Evolutionary conservation across 2,113 vertebrate genomes (phyloP).

Genomic region (Phocoena phocoena): DNA sequence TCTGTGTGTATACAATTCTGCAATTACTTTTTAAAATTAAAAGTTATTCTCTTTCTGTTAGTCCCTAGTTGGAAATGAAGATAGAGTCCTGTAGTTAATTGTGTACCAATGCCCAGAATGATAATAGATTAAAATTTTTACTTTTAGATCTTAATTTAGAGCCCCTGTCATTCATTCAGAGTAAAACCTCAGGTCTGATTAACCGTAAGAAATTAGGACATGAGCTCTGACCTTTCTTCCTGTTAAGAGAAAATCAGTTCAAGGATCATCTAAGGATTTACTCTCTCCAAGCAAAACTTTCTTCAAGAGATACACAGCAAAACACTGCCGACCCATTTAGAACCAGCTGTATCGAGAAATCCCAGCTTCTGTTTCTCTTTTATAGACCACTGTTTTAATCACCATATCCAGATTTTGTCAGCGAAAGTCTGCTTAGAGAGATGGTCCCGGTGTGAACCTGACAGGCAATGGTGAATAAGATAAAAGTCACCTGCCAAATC

Average conservation of each 20-base stretch:
- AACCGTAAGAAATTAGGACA: slow-evolving; percentile 21
- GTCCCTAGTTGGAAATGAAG: slow-evolving; percentile 40
- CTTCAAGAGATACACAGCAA: slow-evolving; percentile 42
- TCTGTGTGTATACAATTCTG: slow-evolving; percentile 27
- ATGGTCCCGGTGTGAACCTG: slow-evolving; percentile 13
- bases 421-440: slow-evolving; percentile 39
- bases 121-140: slow-evolving; percentile 34
- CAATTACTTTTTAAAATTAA: slow-evolving; percentile 44
- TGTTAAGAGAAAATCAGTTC: slow-evolving; percentile 46
- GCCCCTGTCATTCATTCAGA: slow-evolving; percentile 3
- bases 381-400: slow-evolving; percentile 63
- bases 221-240: slow-evolving; percentile 27
- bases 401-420: slow-evolving; percentile 56
- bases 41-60: slow-evolving; percentile 15
- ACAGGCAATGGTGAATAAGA: background rate
- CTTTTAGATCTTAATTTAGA: slow-evolving; percentile 51
- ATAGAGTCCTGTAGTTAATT: slow-evolving; percentile 35
- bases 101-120: slow-evolving; percentile 9
- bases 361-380: slow-evolving; percentile 64
- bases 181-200: slow-evolving; percentile 30
- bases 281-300: slow-evolving; percentile 36
- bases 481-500: slow-evolving; percentile 30
- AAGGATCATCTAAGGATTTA: slow-evolving; percentile 62
- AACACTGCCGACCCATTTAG: slow-evolving; percentile 56
- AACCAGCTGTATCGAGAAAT: slow-evolving; percentile 54